These are phyloP conservation scores for Megalopta genalis DNA, from an alignment of 1,140 invertebrate genomes.

Conservation along the genomic window DNA sequence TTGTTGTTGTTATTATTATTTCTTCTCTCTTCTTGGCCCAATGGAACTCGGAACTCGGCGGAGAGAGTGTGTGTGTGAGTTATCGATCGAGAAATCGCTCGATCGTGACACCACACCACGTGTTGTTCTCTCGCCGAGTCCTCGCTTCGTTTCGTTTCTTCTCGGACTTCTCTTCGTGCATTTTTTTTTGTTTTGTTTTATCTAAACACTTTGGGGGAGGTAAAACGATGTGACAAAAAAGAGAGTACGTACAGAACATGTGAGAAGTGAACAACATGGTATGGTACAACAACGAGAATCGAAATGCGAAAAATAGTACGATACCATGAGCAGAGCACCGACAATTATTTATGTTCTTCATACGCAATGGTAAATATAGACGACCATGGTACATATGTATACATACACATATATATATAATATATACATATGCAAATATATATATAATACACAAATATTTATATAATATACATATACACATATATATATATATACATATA, in stretches of 20 bases:
- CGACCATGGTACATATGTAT: neutral
- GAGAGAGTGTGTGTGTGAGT: no score
- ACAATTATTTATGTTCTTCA: constrained; percentile 48
- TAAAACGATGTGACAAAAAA: constrained; percentile 60
- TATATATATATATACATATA: constrained; percentile 10
- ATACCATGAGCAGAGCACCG: constrained; percentile 65
- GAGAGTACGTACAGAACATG: constrained; percentile 53
- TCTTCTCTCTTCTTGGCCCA: constrained; percentile 53
- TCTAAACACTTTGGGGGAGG: constrained; percentile 75
- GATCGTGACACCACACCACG: constrained; percentile 59
- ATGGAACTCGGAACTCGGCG: neutral
- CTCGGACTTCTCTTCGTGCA: constrained; percentile 45
- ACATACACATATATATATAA: constrained; percentile 27
- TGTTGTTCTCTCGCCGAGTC: constrained; percentile 26
- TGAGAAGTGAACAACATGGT: constrained; percentile 63
- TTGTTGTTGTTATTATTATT: no score
- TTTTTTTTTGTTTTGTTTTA: no score
- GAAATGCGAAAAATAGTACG: constrained; percentile 67
- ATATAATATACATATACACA: constrained; percentile 27
- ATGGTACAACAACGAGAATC: constrained; percentile 69
- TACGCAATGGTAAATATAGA: constrained; percentile 52
- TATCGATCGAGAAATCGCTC: constrained; percentile 75
- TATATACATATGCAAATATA: constrained; percentile 36
- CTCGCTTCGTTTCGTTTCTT: constrained; percentile 23
- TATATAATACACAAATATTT: no score